Percentiles rank a stretch among this genome's conserved stretches.
These are phyloP conservation scores for Fragum fragum DNA, from an alignment of 2,888 invertebrate species.

Conservation along the genomic window DNA sequence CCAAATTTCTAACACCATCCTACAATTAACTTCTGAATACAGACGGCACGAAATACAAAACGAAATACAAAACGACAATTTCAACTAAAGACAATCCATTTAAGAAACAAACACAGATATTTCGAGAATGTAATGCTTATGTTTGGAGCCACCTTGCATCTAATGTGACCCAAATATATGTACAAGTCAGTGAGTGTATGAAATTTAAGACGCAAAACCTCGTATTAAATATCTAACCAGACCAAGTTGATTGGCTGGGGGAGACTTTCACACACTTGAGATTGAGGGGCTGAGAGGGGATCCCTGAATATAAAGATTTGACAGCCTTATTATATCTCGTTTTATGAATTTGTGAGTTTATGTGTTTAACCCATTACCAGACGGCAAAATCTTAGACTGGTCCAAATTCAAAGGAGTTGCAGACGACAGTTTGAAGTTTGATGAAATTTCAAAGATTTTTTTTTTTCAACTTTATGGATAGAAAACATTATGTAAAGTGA, in stretches of 20 bases:
- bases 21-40: no score
- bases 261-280: slow-evolving; percentile 28
- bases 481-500: no score
- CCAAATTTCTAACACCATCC: no score
- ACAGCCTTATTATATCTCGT: no score
- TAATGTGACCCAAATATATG: slow-evolving; percentile 42
- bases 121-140: neutral
- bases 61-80: neutral
- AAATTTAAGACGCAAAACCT: slow-evolving; percentile 50
- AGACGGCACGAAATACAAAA: no score
- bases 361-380: no score
- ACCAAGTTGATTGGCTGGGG: slow-evolving; percentile 40
- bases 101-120: neutral
- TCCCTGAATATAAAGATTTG: neutral
- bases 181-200: slow-evolving; percentile 40
- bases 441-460: no score
- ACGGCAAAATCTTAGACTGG: no score
- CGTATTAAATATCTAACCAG: slow-evolving; percentile 45
- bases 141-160: slow-evolving; percentile 37
- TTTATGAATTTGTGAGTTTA: no score
- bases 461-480: no score
- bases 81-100: neutral
- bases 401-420: no score
- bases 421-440: no score
- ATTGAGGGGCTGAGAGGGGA: slow-evolving; percentile 10